phyloP scores from a whole-genome alignment of 64 coral and sea anemone species.

The Actinia equina region DNA sequence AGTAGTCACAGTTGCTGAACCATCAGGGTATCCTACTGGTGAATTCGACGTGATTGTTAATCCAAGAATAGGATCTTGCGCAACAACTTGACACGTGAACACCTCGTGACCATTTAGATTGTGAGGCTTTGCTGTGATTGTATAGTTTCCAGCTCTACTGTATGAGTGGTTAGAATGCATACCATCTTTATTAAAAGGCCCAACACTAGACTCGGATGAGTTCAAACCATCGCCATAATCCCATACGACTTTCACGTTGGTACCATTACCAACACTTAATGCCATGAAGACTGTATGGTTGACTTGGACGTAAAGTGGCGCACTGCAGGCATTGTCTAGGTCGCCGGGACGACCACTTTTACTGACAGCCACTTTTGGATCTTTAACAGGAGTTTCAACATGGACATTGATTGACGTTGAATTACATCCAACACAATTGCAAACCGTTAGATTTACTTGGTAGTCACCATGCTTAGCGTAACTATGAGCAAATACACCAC shows the following conservation, averaged over 20 bases:
- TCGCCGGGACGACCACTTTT: neutral
- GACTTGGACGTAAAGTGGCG: constrained; percentile 7
- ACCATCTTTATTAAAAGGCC: constrained; percentile 23
- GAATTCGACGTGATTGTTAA: constrained; percentile 29
- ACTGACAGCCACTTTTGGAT: neutral
- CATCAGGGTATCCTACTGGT: neutral
- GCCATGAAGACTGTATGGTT: constrained; percentile 32
- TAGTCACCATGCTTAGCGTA: constrained; percentile 43
- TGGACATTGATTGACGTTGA: constrained; percentile 11
- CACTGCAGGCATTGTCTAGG: neutral
- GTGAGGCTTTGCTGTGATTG: constrained; percentile 21
- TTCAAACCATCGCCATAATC: constrained; percentile 22
- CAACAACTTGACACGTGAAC: neutral
- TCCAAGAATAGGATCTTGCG: constrained; percentile 11
- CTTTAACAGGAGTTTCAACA: constrained; percentile 23
- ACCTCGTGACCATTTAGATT: constrained; percentile 33
- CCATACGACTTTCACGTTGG: constrained; percentile 13
- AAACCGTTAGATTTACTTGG: neutral
- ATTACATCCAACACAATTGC: constrained; percentile 28
- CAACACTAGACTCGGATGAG: neutral
- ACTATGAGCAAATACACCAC: constrained; percentile 16
- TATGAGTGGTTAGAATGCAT: constrained; percentile 17
- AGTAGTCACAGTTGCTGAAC: neutral
- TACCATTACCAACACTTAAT: constrained; percentile 9
- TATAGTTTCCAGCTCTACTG: constrained; percentile 17